A percentile compares a stretch with the other conserved stretches of the same genome.
Evolutionary conservation across 2,113 vertebrate genomes (phyloP).

Genomic region (Empidonax traillii): DNA sequence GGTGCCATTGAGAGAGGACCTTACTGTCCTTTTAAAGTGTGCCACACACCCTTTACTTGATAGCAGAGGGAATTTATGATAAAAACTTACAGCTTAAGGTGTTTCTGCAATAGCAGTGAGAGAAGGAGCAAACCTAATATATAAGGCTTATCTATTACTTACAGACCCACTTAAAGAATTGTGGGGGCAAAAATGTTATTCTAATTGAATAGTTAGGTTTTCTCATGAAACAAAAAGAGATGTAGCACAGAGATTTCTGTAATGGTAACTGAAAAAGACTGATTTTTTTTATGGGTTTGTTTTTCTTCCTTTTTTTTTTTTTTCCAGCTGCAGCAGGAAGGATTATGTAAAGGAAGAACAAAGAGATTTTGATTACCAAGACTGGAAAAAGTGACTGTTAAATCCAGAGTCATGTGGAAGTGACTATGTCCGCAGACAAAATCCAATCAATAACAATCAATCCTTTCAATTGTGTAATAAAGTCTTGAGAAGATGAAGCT

Average conservation of each 20-base stretch:
- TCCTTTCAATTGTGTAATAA: conserved; percentile 43
- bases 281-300: background rate
- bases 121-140: background rate
- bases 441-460: conserved; percentile 30
- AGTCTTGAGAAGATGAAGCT: conserved; percentile 19
- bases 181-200: fast-evolving
- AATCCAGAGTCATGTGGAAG: background rate
- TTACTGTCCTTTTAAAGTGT: background rate
- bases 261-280: background rate
- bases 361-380: background rate
- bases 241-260: background rate
- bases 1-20: background rate
- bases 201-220: background rate
- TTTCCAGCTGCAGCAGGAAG: background rate
- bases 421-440: conserved; percentile 5
- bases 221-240: background rate
- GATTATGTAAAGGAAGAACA: background rate
- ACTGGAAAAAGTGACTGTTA: background rate
- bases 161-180: background rate
- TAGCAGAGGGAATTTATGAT: background rate
- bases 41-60: background rate
- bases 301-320: background rate
- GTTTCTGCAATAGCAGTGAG: background rate
- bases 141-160: background rate
- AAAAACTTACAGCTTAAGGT: background rate